Conservation (phyloP, 2,113 vertebrate genomes). For the Lathamus discolor region DNA sequence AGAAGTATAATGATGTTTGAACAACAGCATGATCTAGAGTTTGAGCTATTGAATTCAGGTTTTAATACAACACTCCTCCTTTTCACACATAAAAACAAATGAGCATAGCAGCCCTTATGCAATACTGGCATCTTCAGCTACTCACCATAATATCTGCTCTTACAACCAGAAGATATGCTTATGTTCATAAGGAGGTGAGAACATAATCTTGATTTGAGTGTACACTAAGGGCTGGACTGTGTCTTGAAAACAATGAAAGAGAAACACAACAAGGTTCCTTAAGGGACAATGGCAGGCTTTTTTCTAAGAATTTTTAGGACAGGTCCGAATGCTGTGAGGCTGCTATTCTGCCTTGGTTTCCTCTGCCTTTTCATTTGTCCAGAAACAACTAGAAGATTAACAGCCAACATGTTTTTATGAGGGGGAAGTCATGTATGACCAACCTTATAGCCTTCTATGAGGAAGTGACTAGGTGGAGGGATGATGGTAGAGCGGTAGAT, state of each 20-base stretch:
- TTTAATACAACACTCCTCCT: neutral
- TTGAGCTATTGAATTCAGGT: neutral
- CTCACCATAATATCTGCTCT: neutral
- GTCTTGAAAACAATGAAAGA: neutral
- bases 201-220: neutral
- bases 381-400: neutral
- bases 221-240: neutral
- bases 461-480: too few species aligned
- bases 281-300: neutral
- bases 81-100: neutral
- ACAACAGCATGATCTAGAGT: neutral
- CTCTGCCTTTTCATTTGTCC: neutral
- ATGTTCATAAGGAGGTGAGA: neutral
- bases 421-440: too few species aligned
- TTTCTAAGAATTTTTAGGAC: neutral
- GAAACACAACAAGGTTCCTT: neutral
- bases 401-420: too few species aligned
- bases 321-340: neutral
- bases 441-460: too few species aligned
- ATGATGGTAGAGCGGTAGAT: too few species aligned
- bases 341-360: neutral
- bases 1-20: constrained; percentile 7
- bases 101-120: neutral
- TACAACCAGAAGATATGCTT: neutral
- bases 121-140: neutral